phyloP scores from a whole-genome alignment of 1,140 invertebrate species.

The Bombus vancouverensis region DNA sequence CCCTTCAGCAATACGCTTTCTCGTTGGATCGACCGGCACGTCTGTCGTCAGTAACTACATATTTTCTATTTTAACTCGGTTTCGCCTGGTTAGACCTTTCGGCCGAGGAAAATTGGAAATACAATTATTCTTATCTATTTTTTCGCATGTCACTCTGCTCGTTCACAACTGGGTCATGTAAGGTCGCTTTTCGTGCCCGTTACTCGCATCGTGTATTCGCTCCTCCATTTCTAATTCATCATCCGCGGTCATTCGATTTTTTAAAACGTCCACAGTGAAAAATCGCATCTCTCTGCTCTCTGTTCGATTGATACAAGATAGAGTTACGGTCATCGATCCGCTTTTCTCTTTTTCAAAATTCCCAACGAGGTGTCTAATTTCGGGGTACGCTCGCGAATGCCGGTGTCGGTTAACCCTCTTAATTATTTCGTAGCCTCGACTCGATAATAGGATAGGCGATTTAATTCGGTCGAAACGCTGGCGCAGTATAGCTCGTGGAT shows the following conservation, averaged over 20 bases:
- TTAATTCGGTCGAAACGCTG: background rate
- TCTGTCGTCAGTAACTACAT: too few species aligned
- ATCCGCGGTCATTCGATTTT: background rate
- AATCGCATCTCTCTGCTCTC: background rate
- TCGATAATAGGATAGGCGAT: background rate
- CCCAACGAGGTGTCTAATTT: too few species aligned
- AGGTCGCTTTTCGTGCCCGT: background rate
- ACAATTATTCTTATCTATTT: constrained; percentile 19
- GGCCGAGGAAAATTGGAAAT: background rate
- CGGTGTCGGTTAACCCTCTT: background rate
- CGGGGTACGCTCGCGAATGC: too few species aligned
- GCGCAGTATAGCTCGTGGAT: background rate
- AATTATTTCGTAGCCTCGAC: background rate
- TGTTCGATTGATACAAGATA: background rate
- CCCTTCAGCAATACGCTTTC: background rate
- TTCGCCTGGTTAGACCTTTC: background rate
- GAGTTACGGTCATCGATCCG: background rate
- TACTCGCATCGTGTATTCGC: background rate
- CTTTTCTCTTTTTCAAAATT: background rate
- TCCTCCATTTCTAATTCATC: background rate
- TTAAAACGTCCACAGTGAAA: background rate
- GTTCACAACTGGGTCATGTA: background rate
- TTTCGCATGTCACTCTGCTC: background rate
- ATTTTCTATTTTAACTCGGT: background rate
- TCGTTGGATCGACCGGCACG: background rate